Base-by-base conservation (phyloP, 2,888 invertebrate species). In the Microdon myrmicae region DNA sequence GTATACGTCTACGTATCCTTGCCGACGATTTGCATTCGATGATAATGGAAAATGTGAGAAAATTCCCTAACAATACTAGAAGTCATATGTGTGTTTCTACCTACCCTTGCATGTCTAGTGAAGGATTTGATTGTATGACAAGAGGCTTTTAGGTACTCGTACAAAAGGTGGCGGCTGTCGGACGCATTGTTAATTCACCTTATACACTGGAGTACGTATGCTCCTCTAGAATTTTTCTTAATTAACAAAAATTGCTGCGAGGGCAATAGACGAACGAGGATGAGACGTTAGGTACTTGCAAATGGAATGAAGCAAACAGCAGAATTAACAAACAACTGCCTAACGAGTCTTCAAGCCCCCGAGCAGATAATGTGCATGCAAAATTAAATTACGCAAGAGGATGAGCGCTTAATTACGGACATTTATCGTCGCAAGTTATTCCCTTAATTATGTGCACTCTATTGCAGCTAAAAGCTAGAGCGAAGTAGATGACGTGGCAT, bases 381-480 rank as follows among this genome's bases (percentile, higher is more conserved):
- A 78, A 78, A 77, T 78, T 75, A 75, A 77, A 77, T 77, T 77
- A 77, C 73, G 74, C 76, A 74, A 77, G 75, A 77, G 77, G 75
- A 78, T 78, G 78, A 77, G 78, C 75, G 77, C 77, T 77, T 77
- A 77, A 77, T 77, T 77, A 77, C 75, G 75, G 76, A 77, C 76
- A 77, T 74, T 77, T 77, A 78, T 58, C 58, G 64, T 64, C 64
- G 51, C 64, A 53, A 64, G 31, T 43, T 58, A 58, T 58, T 64
- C 58, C 51, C 58, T 64, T 58, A 58, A 64, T 64, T 64, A 64
- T 64, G 25, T 58, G 64, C 47, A 64, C 64, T 64, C 47, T 51
- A 14, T 19, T 55, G 23, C 58, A 53, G 64, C 58, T 58, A 64
- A 64, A 64, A 64, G 58, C 64, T 29, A 8, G 8, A 31, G 16